A percentile compares a stretch with the other conserved stretches of the same genome.
Evolutionary conservation across 37 sponge, comb jelly and placozoan species (phyloP).

Genomic region (Tethya wilhelma): DNA sequence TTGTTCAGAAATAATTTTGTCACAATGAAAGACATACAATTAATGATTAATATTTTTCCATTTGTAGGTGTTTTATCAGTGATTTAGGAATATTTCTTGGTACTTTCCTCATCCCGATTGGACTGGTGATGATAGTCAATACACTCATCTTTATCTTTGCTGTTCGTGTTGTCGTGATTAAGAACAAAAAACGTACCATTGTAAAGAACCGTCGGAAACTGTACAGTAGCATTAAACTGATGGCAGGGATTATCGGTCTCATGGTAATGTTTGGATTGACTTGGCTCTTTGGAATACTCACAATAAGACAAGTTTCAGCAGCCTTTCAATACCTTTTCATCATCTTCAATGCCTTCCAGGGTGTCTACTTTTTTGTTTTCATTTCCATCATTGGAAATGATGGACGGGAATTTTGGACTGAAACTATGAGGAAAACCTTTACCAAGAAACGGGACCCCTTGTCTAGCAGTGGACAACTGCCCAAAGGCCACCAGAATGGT

Average conservation of each 20-base stretch:
- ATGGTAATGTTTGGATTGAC: slow-evolving; percentile 45
- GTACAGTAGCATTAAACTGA: not conserved
- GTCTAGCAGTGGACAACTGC: too few species aligned
- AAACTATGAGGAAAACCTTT: too few species aligned
- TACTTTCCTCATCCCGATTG: slow-evolving; percentile 12
- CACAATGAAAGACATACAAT: not conserved
- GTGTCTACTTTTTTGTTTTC: slow-evolving; percentile 52
- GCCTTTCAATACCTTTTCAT: slow-evolving; percentile 58
- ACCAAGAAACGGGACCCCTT: too few species aligned
- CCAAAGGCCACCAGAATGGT: too few species aligned
- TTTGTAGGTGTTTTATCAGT: slow-evolving; percentile 43
- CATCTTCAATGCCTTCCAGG: slow-evolving; percentile 57
- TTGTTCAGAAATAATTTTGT: too few species aligned
- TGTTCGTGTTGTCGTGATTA: not conserved
- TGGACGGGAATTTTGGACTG: slow-evolving; percentile 22
- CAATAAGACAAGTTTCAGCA: slow-evolving; percentile 8
- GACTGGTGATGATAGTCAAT: slow-evolving; percentile 24
- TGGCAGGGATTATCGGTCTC: slow-evolving; percentile 12
- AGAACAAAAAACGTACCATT: not conserved
- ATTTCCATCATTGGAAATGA: slow-evolving; percentile 24
- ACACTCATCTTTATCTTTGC: slow-evolving; percentile 15
- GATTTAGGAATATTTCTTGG: slow-evolving; percentile 22
- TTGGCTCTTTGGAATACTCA: slow-evolving; percentile 63
- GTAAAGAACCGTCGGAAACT: not conserved
- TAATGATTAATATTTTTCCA: not conserved